Base-by-base conservation (phyloP, 2,888 invertebrate genomes). In the Pachycephus smyrnensis region DNA sequence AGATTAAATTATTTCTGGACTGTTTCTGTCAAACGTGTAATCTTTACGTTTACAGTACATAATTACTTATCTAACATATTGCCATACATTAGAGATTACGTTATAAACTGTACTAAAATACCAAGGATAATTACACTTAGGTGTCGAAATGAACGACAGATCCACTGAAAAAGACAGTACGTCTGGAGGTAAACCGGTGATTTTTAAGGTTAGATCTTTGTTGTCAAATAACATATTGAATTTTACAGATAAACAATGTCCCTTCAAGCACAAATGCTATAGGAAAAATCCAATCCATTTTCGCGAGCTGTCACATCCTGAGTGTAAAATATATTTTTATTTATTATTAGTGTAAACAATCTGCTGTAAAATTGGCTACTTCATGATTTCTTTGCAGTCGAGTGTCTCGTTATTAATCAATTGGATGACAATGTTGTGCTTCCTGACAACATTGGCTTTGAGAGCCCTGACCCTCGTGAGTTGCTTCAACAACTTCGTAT, bases 221-320 rank as follows among this genome's bases (percentile, higher is more conserved):
- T 68, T 76, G 15, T 68, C 30, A 31, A 73, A 33, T 73, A 15
- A 40, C 71, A 15, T 74, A 31, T 76, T 69, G 11, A 74, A 71
- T 71, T 76, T 83, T 84, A 0, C 80, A 82, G 85, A 73, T 73
- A 85, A 82, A 68, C 91, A 92, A 79, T 98, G 98, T 89, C 95
- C 94, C 30, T 97, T 96, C 90, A 96, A 95, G 11, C 94, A 94
- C 37, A 94, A 94, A 84, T 98, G 98, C 88, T 98, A 96, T 87
- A 93, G 98, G 76, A 94, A 95, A 86, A 98, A 97, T 92, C 96
- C 97, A 0, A 94, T 95, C 79, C 98, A 98, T 91, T 96, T 97
- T 81, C 93, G 93, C 80, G 96, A 97, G 90, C 97, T 94, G 90
- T 93, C 94, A 68, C 98, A 98, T 93, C 94, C 95, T 12, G 96